Evolutionary conservation across 2,113 vertebrate species (phyloP).

Genomic region (Pycnonotus jocosus): DNA sequence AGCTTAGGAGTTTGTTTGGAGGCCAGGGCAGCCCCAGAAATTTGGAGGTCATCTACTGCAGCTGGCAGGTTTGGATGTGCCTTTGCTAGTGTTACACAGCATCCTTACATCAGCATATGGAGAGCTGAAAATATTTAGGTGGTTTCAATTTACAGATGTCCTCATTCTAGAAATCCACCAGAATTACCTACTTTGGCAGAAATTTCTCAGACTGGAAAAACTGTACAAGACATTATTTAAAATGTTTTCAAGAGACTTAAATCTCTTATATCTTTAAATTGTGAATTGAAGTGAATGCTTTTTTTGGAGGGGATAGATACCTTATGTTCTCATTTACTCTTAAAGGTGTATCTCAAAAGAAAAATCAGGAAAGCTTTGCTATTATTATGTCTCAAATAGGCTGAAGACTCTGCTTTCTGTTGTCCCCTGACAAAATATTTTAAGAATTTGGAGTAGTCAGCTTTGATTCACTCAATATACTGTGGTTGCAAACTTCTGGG

Average conservation of each 20-base stretch:
- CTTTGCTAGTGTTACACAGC: background rate
- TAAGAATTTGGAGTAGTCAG: background rate
- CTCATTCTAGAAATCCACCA: background rate
- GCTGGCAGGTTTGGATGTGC: background rate
- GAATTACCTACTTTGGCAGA: background rate
- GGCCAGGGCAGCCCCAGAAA: background rate
- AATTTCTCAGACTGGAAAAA: background rate
- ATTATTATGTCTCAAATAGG: background rate
- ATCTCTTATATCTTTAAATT: background rate
- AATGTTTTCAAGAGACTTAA: background rate
- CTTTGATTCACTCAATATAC: background rate
- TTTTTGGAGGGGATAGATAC: background rate
- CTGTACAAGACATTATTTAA: background rate
- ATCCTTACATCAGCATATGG: background rate
- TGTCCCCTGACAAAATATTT: background rate
- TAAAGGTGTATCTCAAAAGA: background rate
- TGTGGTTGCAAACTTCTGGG: background rate
- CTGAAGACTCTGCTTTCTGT: background rate
- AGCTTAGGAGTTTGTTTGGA: background rate
- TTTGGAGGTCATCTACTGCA: background rate
- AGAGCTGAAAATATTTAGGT: background rate
- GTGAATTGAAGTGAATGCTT: background rate
- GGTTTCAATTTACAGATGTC: background rate
- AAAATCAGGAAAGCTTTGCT: background rate
- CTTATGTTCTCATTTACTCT: background rate